Conservation (phyloP, 1,140 invertebrate species). For the Drosophila carrolli region DNA sequence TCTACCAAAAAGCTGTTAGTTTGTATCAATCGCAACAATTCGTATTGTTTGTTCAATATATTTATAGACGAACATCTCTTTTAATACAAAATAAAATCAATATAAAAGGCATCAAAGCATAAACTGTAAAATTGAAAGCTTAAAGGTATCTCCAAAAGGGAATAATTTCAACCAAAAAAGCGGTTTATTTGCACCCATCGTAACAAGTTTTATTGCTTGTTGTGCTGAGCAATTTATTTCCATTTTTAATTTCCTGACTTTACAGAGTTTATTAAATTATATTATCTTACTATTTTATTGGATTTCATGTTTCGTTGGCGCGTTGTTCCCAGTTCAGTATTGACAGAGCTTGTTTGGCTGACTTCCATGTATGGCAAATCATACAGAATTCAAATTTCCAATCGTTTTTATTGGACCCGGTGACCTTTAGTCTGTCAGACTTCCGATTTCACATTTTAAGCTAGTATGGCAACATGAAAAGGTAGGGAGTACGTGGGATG, state of each 20-base stretch:
- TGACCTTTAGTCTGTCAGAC: neutral
- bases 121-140: neutral
- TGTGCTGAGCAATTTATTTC: constrained; percentile 22
- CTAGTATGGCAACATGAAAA: constrained; percentile 20
- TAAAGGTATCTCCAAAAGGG: neutral
- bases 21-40: too few species aligned
- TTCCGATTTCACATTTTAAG: constrained; percentile 21
- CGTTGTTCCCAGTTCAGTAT: constrained; percentile 18
- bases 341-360: constrained; percentile 27
- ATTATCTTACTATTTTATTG: constrained; percentile 48
- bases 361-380: constrained; percentile 2
- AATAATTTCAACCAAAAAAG: constrained; percentile 7
- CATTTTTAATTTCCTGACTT: constrained; percentile 49
- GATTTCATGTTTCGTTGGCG: constrained; percentile 18
- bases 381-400: constrained; percentile 3
- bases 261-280: constrained; percentile 48
- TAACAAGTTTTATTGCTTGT: constrained; percentile 7
- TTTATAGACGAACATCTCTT: too few species aligned
- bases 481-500: constrained; percentile 22
- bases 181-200: constrained; percentile 12
- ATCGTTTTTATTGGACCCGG: constrained; percentile 7
- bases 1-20: too few species aligned
- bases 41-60: too few species aligned
- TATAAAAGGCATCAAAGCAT: neutral
- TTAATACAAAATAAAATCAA: neutral